A percentile compares a stretch with the other conserved stretches of the same genome.
Evolutionary conservation across 2,797 vertebrate species (phyloP).

Genomic region (Craterocephalus amniculus): DNA sequence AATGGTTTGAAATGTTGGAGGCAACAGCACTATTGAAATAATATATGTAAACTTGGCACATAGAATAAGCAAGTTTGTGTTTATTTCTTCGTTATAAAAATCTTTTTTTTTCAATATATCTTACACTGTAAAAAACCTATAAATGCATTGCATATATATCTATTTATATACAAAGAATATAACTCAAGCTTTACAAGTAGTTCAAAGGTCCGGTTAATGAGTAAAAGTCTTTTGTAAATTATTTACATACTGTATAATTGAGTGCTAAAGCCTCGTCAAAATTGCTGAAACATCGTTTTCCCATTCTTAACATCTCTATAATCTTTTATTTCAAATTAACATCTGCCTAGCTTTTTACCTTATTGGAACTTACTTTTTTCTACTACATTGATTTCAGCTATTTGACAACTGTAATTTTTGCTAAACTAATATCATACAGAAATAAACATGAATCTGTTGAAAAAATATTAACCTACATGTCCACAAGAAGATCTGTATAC

Average conservation of each 20-base stretch:
- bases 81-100: too few relatives aligned
- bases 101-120: too few relatives aligned
- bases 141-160: too few relatives aligned
- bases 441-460: too few relatives aligned
- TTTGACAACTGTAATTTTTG: neutral
- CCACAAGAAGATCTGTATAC: too few relatives aligned
- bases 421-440: too few relatives aligned
- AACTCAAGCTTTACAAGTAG: neutral
- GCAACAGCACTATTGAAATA: neutral
- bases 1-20: neutral
- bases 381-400: neutral
- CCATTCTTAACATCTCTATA: too few relatives aligned
- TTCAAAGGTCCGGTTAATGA: neutral
- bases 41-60: neutral
- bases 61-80: too few relatives aligned
- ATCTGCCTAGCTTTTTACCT: neutral
- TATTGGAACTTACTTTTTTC: neutral
- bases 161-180: neutral
- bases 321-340: neutral
- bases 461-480: too few relatives aligned
- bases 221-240: neutral
- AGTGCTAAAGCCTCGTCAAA: too few relatives aligned
- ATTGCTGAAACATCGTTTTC: too few relatives aligned
- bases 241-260: neutral
- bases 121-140: too few relatives aligned